These are phyloP conservation scores for Celastrina argiolus DNA, from an alignment of 2,888 invertebrate species.

Conservation along the genomic window DNA sequence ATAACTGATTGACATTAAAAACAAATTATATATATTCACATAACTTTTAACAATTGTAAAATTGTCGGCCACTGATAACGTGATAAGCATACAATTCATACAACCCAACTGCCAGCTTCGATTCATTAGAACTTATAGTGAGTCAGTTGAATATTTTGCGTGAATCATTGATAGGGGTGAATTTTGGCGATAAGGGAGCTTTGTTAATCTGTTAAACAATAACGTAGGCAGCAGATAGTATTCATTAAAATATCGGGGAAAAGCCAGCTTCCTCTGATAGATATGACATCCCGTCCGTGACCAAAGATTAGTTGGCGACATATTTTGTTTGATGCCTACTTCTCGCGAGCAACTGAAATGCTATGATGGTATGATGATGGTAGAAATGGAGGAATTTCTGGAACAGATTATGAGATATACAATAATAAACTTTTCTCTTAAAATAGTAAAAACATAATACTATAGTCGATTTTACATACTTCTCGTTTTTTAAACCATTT, in stretches of 20 bases:
- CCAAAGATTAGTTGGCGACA: constrained; percentile 44
- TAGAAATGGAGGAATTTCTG: too few relatives aligned
- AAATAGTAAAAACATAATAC: too few relatives aligned
- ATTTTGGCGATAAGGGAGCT: constrained; percentile 33
- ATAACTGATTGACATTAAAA: not conserved
- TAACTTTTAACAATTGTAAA: not conserved
- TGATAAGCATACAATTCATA: not conserved
- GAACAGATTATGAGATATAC: too few relatives aligned
- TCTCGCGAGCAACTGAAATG: not conserved
- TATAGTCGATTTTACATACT: too few relatives aligned
- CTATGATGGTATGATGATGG: too few relatives aligned
- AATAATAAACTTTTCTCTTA: too few relatives aligned
- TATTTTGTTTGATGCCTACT: not conserved
- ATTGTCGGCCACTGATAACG: not conserved
- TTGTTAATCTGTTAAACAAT: constrained; percentile 54
- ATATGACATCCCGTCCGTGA: constrained; percentile 50
- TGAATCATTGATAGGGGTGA: constrained; percentile 28
- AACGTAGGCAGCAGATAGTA: constrained; percentile 48
- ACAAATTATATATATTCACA: too few relatives aligned
- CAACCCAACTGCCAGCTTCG: not conserved
- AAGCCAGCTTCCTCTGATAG: constrained; percentile 63
- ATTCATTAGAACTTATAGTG: not conserved
- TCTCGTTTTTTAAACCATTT: too few relatives aligned
- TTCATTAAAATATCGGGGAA: constrained; percentile 56
- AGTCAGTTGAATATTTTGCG: constrained; percentile 16